Evolutionary conservation across 1,140 invertebrate species (phyloP), one percentile per base, ranked within the genome.

Genomic region (Oncopodura yosiiana): DNA sequence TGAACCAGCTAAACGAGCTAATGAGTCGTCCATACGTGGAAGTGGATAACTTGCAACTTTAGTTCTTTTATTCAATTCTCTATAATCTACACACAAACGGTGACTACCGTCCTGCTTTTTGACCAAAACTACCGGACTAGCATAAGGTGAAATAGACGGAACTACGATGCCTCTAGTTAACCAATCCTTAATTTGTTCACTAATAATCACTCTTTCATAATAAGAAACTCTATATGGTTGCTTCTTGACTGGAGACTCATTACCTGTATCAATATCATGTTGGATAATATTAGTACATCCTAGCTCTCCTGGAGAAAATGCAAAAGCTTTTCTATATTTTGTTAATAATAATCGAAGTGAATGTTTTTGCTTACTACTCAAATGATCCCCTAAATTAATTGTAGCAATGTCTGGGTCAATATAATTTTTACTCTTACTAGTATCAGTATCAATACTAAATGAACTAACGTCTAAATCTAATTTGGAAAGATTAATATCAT

Each of bases 61-160:
- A 0, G 70, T 74, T 1, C 53, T 63, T 45, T 9, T 50, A 57
- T 78, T 78, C 2, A 77, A 57, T 23, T 49, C 26, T 24, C 73
- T 45, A 54, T 71, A 75, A 64, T 77, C 74, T 4, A 73, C 56
- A 58, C 69, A 74, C 52, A 75, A 55, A 52, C 70, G 60, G 21
- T 65, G 43, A 36, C 65, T 44, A 42, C 71, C 67, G 67, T 76
- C 66, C 48, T 69, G 71, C 56, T 78, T 78, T 45, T 56, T 53
- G 0, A 68, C 69, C 12, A 75, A 57, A 0, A 76, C 60, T 1
- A 73, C 63, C 0, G 73, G 73, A 26, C 69, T 69, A 4, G 71
- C 63, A 60, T 67, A 77, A 6, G 70, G 66, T 14, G 69, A 72
- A 18, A 45, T 56, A 14, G 68, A 70, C 36, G 65, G 58, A 6